Evolutionary conservation across 2,797 vertebrate species (phyloP).

Genomic region (Ctenopoma multispine): DNA sequence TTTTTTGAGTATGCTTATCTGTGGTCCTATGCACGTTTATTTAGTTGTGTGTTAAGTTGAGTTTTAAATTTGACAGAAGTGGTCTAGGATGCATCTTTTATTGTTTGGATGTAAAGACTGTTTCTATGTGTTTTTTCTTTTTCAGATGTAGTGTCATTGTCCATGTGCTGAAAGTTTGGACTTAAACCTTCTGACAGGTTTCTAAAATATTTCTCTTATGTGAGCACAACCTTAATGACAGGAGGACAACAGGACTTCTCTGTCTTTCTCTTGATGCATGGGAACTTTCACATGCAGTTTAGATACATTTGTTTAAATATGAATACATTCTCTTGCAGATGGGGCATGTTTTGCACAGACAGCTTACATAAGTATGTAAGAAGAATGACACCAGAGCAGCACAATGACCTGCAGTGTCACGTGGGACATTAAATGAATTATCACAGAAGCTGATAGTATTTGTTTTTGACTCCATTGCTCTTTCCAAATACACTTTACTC

Average conservation of each 20-base stretch:
- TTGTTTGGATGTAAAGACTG: background rate
- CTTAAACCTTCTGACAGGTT: background rate
- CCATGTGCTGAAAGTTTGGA: background rate
- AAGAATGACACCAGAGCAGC: constrained; percentile 3
- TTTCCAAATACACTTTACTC: constrained; percentile 2
- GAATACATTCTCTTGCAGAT: constrained; percentile 49
- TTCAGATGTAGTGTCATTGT: background rate
- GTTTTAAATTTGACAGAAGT: constrained; percentile 13
- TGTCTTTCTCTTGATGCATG: background rate
- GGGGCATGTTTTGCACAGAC: constrained; percentile 31
- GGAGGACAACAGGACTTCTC: background rate
- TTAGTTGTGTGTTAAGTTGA: constrained; percentile 28
- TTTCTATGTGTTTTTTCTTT: background rate
- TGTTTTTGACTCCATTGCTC: constrained; percentile 23
- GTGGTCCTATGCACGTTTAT: constrained; percentile 3
- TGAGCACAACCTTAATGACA: constrained; percentile 6
- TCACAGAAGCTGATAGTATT: constrained; percentile 13
- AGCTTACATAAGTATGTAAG: too few relatives aligned
- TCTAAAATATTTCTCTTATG: background rate
- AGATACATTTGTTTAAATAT: background rate
- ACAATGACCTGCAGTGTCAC: constrained; percentile 15
- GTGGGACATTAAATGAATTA: constrained; percentile 23
- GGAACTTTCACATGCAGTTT: background rate
- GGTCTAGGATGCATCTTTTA: background rate
- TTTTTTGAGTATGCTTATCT: background rate